Percentiles rank a stretch among this genome's conserved stretches.
These are phyloP conservation scores for Ceyx erithaca DNA, from an alignment of 2,797 vertebrate genomes.

Conservation along the genomic window DNA sequence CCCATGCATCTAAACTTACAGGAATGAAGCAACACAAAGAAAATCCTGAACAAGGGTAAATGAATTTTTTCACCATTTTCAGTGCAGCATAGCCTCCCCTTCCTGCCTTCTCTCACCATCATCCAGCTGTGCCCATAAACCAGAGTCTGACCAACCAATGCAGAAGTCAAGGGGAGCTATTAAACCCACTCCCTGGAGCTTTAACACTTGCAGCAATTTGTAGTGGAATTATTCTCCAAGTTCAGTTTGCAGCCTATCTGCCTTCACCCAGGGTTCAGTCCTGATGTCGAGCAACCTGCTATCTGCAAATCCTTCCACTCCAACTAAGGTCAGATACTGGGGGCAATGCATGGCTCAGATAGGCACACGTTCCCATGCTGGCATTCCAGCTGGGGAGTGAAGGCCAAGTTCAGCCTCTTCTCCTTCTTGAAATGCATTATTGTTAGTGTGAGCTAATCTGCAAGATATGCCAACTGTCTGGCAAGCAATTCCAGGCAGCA, in stretches of 20 bases:
- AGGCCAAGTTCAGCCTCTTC: neutral
- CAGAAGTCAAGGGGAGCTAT: neutral
- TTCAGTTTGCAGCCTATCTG: constrained; percentile 31
- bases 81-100: neutral
- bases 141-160: neutral
- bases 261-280: neutral
- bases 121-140: constrained; percentile 57
- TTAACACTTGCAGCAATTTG: constrained; percentile 72
- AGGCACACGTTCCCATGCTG: neutral
- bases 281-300: neutral
- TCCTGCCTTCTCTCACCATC: constrained; percentile 21
- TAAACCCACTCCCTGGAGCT: constrained; percentile 57
- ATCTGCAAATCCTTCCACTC: neutral
- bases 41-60: constrained; percentile 62
- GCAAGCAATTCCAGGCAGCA: neutral
- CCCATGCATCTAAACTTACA: constrained; percentile 46
- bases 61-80: constrained; percentile 14
- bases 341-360: neutral
- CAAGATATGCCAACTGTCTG: neutral
- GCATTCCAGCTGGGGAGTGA: neutral
- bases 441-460: neutral
- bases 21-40: constrained; percentile 26
- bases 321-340: neutral
- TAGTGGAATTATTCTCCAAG: constrained; percentile 66
- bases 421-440: neutral